Evolutionary conservation across 1,140 invertebrate species (phyloP), one percentile per base, ranked within the genome.

Genomic region (Drosophila grimshawi): DNA sequence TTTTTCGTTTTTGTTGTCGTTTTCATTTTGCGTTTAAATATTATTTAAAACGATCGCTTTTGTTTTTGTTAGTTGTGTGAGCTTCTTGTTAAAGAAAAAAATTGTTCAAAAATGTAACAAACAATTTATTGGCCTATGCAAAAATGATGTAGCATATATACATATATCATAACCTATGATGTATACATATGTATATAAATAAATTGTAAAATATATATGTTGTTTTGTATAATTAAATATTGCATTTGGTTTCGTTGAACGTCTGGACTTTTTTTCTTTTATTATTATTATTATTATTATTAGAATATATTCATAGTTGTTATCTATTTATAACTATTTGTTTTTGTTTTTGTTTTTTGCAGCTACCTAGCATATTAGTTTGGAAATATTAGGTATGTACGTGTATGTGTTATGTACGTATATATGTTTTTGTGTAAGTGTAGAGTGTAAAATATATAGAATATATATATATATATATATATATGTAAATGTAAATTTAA

Each of bases 201-300:
- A 66, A 81, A 72, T 83, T 81, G 81, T 82, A 81, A 86, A 86
- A 81, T 86, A 85, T 85, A 80, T 86, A 60, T 82, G 62, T 80
- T 66, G 64, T 19, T 19, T 86, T 86, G 82, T 88, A 88, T 86
- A 86, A 88, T 86, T 88, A 88, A 86, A 86, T 86, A 86, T 86
- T 86, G 83, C 83, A 88, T 86, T 86, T 86, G 83, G 83, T 86
- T 86, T 86, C 83, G 83, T 86, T 86, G 83, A 86, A 86, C 83
- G 83, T 86, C 79, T 88, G 83, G 83, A 86, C 83, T 83, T 86
- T 86, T 78, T 67, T 71, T 59, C 46, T 46, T 19, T 60, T 45
- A 39, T 46, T 56, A 35, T 49, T 48, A 39, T 62, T 56, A 46
- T 11, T 57, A 35, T 67, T 27, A 10, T 39, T 63, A 49, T 49